Evolutionary conservation across 2,113 vertebrate species (phyloP).

Genomic region (Chitala chitala): DNA sequence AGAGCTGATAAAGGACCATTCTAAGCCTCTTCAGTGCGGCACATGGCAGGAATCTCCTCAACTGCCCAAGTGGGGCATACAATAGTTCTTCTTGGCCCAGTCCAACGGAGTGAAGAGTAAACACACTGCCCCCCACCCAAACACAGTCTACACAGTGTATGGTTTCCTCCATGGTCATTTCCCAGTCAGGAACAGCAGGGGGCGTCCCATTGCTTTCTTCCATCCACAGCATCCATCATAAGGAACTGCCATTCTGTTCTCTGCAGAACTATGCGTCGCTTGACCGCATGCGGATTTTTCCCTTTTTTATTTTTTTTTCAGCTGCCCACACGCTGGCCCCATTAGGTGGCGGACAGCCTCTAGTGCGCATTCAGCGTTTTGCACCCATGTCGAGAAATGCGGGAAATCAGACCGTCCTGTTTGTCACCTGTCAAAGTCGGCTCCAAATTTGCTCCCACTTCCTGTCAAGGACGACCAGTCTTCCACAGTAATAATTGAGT

Average conservation of each 20-base stretch:
- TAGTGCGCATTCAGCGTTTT: background rate
- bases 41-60: conserved; percentile 35
- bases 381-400: background rate
- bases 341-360: background rate
- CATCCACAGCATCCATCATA: background rate
- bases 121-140: background rate
- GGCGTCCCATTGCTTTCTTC: background rate
- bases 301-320: too few species aligned
- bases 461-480: background rate
- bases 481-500: background rate
- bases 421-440: conserved; percentile 20
- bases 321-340: background rate
- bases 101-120: conserved; percentile 29
- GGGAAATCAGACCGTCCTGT: background rate
- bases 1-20: conserved; percentile 53
- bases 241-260: conserved; percentile 11
- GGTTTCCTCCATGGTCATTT: conserved; percentile 15
- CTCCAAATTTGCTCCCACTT: background rate
- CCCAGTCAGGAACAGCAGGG: background rate
- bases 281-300: too few species aligned
- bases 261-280: conserved; percentile 5
- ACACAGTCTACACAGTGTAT: conserved; percentile 15
- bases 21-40: conserved; percentile 37
- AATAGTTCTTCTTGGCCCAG: conserved; percentile 35
- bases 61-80: conserved; percentile 38